Conservation (phyloP, 2,797 vertebrate species). For the Cossypha polioptera region DNA sequence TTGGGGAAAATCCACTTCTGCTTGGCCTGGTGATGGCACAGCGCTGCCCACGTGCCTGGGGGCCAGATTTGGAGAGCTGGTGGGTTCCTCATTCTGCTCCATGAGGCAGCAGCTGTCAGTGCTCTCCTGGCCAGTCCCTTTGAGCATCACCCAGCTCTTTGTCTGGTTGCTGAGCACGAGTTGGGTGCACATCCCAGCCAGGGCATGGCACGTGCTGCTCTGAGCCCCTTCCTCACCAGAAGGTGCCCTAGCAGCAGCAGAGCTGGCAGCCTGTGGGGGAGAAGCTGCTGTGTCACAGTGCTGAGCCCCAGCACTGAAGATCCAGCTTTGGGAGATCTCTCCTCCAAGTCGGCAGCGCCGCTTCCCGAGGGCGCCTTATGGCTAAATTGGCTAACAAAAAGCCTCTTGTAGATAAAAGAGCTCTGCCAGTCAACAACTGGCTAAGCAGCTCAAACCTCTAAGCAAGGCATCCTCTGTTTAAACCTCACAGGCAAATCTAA, state of each 20-base stretch:
- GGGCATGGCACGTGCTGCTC: rapidly evolving
- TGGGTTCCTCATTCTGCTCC: rapidly evolving
- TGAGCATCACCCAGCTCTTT: not conserved
- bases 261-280: rapidly evolving
- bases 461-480: slow-evolving; percentile 77
- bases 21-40: rapidly evolving
- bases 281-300: rapidly evolving
- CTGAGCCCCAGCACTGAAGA: not conserved
- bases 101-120: not conserved
- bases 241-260: not conserved
- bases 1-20: not conserved
- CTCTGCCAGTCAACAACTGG: slow-evolving; percentile 76
- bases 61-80: not conserved
- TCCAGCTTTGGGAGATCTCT: not conserved
- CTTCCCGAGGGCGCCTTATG: slow-evolving; percentile 50
- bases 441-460: slow-evolving; percentile 77
- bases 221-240: not conserved
- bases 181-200: not conserved
- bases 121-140: too few relatives aligned
- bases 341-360: not conserved
- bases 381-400: slow-evolving; percentile 72
- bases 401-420: slow-evolving; percentile 74
- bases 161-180: rapidly evolving
- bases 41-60: rapidly evolving
- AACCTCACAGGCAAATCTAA: slow-evolving; percentile 77